Conservation (phyloP, 2,888 invertebrate genomes). For the Macrostomum cliftonense region DNA sequence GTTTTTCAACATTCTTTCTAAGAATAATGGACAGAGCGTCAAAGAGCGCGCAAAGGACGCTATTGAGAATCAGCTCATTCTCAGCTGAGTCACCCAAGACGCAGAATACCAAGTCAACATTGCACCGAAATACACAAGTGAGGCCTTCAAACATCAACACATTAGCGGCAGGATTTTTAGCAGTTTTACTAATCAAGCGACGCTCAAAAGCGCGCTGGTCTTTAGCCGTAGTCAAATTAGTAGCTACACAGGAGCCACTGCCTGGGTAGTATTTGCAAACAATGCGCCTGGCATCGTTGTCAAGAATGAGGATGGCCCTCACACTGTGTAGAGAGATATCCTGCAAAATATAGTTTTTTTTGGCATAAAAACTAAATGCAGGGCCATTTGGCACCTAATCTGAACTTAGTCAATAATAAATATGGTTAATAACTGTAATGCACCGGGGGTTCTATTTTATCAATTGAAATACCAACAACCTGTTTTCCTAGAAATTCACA, state of each 20-base stretch:
- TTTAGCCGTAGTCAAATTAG: constrained; percentile 61
- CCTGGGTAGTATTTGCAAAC: constrained; percentile 51
- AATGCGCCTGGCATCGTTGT: constrained; percentile 87
- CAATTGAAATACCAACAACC: too few species aligned
- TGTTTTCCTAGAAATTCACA: too few species aligned
- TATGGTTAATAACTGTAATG: too few species aligned
- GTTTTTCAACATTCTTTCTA: constrained; percentile 81
- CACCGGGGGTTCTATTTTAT: too few species aligned
- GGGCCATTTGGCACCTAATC: too few species aligned
- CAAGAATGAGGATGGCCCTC: constrained; percentile 86
- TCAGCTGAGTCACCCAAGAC: constrained; percentile 92
- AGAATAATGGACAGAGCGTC: constrained; percentile 82
- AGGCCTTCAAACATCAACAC: constrained; percentile 94
- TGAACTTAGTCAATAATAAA: too few species aligned
- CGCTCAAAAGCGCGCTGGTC: constrained; percentile 94
- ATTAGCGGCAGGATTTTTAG: constrained; percentile 53
- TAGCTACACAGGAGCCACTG: too few species aligned
- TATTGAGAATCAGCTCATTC: constrained; percentile 84
- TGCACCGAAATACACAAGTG: constrained; percentile 87
- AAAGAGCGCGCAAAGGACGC: constrained; percentile 77
- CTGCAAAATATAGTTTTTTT: too few species aligned
- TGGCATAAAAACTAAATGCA: too few species aligned
- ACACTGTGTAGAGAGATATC: constrained; percentile 81
- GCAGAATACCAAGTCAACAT: constrained; percentile 92
- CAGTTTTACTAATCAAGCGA: constrained; percentile 85